Base-by-base conservation (phyloP, 2,797 vertebrate species). In the Enteromius viviparus region DNA sequence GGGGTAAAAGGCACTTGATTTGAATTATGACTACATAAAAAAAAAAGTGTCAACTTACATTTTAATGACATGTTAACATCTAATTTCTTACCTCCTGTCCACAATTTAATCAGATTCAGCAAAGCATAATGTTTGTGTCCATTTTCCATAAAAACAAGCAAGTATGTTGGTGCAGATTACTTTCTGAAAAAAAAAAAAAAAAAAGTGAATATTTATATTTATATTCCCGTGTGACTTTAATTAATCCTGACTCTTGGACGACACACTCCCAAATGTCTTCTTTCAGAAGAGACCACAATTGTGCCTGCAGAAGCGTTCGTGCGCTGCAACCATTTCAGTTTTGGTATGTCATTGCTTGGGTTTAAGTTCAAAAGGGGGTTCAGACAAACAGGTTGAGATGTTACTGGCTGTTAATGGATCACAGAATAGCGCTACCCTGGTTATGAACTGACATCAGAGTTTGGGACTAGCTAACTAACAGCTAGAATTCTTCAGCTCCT, bases 351-450 rank as follows among this genome's bases (percentile, higher is more conserved):
- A 78, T 37, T 51, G 51, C 45, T 78, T 49, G 42, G 2, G 64
- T 68, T 53, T 23, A 17, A 55, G 65, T 80, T 70, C 34, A 58
- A 70, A 42, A 69, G 32, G 0, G 32, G 49, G 15, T 34, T 66
- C 21, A 69, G 34, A 37, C 45, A 78, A 78, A 65, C 76, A 66
- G 62, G 76, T 78, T 74, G 70, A 34, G 6, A 74, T 53, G 49
- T 74, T 32, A 53, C 49, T 55, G 29, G 32, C 11, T 74, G 29
- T 53, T 34, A 74, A 51, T 53, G 3, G 71, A 53, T 53, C 70
- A 21, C 26, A 74, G 70, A 29, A 74, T 7, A 34, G 47, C 15
- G 12, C 15, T 21, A 29, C 45, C 26, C 8, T 71, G 6, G 26
- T 34, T n/a, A 1, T 71, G 7, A 49, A 19, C 42, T 19, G 26